Evolutionary conservation across 2,113 vertebrate genomes (phyloP).

Genomic region (Lipotes vexillifer): DNA sequence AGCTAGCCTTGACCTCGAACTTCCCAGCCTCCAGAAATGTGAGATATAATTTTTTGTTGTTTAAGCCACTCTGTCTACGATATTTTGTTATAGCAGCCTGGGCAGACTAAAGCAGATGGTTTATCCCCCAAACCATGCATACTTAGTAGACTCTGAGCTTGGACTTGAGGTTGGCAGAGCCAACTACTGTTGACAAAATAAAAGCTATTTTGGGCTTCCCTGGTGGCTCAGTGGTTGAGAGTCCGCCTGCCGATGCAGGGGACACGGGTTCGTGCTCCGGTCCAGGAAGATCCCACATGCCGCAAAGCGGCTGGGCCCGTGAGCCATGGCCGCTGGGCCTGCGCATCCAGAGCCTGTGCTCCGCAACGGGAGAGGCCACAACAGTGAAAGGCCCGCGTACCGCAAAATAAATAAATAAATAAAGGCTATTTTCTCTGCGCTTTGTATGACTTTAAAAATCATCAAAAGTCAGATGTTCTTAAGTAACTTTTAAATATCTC

Average conservation of each 20-base stretch:
- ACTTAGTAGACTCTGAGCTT: not conserved
- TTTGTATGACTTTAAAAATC: conserved; percentile 13
- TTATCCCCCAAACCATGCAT: not conserved
- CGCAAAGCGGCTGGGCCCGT: no score
- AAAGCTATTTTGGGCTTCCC: not conserved
- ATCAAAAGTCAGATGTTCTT: not conserved
- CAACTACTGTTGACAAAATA: not conserved
- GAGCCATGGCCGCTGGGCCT: no score
- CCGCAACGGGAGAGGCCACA: no score
- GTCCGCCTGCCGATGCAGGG: no score
- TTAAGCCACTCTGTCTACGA: not conserved
- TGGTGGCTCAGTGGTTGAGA: no score
- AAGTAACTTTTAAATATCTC: not conserved
- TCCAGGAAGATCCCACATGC: no score
- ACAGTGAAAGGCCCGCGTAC: no score
- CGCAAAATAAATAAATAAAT: not conserved
- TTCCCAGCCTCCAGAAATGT: not conserved
- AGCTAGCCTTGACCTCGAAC: not conserved
- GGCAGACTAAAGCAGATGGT: not conserved
- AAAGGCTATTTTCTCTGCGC: not conserved
- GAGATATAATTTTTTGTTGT: not conserved
- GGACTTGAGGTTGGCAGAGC: not conserved
- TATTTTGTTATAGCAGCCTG: not conserved
- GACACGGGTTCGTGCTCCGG: no score
- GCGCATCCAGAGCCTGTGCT: no score